Percentiles rank a stretch among this genome's conserved stretches.
phyloP scores from a whole-genome alignment of 2,888 invertebrate genomes.

The Labia minor region DNA sequence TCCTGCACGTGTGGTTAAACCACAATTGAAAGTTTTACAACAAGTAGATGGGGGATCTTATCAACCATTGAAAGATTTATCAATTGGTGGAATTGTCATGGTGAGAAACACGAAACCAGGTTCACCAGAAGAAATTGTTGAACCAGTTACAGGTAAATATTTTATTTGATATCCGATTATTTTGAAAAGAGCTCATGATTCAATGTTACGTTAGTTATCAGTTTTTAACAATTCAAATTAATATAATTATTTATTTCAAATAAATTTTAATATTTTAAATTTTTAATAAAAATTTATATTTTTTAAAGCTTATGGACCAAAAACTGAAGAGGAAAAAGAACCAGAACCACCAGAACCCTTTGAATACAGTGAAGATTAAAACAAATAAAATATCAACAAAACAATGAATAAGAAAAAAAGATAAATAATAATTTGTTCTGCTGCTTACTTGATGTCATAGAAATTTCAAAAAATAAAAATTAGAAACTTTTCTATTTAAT shows the following conservation, averaged over 20 bases:
- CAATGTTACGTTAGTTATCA: no score
- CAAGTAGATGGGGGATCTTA: slow-evolving; percentile 73
- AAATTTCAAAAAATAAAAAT: no score
- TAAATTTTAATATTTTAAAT: no score
- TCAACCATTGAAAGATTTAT: slow-evolving; percentile 77
- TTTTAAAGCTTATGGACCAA: slow-evolving; percentile 71
- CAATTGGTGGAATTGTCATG: slow-evolving; percentile 94
- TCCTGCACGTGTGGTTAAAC: slow-evolving; percentile 88
- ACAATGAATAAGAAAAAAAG: no score
- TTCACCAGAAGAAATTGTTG: slow-evolving; percentile 72
- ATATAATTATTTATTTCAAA: slow-evolving; percentile 23
- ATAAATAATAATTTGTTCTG: no score
- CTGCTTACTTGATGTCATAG: no score
- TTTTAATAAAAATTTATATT: no score
- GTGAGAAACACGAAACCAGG: slow-evolving; percentile 72
- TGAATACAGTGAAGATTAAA: slow-evolving; percentile 79
- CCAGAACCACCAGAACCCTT: slow-evolving; percentile 97
- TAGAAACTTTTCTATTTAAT: no score
- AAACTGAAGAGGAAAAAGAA: slow-evolving; percentile 89
- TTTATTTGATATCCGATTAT: no score
- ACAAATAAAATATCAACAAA: background rate
- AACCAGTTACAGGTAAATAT: slow-evolving; percentile 64
- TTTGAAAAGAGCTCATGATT: background rate
- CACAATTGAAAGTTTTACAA: slow-evolving; percentile 53
- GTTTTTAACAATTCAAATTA: background rate